These are phyloP conservation scores for Cosmopolites sordidus DNA, from an alignment of 2,888 invertebrate species.

Conservation along the genomic window DNA sequence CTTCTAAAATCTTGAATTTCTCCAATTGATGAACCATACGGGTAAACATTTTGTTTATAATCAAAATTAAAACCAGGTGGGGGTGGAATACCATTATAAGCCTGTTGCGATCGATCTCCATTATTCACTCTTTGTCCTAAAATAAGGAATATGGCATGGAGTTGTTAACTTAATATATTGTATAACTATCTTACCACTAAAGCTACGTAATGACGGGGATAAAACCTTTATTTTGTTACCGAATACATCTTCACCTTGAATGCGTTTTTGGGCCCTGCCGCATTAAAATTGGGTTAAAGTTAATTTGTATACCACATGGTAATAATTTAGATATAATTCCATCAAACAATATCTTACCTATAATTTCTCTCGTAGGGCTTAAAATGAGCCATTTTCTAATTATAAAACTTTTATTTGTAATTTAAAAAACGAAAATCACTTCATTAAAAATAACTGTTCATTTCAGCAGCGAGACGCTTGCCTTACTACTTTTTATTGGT, in stretches of 20 bases:
- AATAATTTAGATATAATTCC: neutral
- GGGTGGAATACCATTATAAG: slow-evolving; percentile 17
- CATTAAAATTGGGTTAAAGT: slow-evolving; percentile 27
- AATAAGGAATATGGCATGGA: slow-evolving; percentile 4
- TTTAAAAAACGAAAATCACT: slow-evolving; percentile 21
- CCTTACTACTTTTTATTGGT: neutral
- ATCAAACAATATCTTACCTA: slow-evolving; percentile 32
- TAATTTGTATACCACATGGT: neutral
- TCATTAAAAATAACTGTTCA: slow-evolving; percentile 27
- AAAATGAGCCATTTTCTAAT: slow-evolving; percentile 36
- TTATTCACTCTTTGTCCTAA: slow-evolving; percentile 32
- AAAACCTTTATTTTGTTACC: slow-evolving; percentile 65
- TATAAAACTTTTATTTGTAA: neutral
- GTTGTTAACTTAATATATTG: neutral
- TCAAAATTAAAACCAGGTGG: slow-evolving; percentile 27
- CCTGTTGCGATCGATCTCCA: slow-evolving; percentile 15
- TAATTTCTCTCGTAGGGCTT: slow-evolving; percentile 38
- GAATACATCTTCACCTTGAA: slow-evolving; percentile 80
- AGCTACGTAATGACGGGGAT: slow-evolving; percentile 35
- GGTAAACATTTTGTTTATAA: slow-evolving; percentile 23
- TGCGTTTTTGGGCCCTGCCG: slow-evolving; percentile 72
- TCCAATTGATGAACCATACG: slow-evolving; percentile 17
- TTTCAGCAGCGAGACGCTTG: slow-evolving; percentile 10
- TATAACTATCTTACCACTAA: slow-evolving; percentile 31
- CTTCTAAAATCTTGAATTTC: slow-evolving; percentile 19